Percentiles rank a stretch among this genome's conserved stretches.
Evolutionary conservation across 2,888 invertebrate genomes (phyloP).

Genomic region (Dicycla oo): DNA sequence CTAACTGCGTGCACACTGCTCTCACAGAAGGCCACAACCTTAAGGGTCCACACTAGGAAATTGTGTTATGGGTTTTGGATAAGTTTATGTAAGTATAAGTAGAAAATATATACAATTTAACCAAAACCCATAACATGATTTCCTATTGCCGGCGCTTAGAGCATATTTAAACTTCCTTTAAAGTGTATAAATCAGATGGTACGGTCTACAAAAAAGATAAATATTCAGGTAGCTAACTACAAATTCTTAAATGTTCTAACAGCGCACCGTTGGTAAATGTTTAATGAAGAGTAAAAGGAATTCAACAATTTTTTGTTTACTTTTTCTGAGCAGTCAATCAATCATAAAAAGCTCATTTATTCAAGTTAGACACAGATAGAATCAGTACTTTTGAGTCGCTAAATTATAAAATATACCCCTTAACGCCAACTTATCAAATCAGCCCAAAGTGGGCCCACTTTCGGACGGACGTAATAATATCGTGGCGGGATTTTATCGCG

Average conservation of each 20-base stretch:
- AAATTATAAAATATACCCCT: neutral
- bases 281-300: neutral
- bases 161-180: conserved; percentile 12
- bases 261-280: neutral
- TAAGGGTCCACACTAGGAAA: no score
- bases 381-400: no score
- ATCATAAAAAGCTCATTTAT: neutral
- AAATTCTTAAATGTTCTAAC: neutral
- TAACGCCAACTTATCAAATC: neutral
- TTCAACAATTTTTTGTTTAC: neutral
- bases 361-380: neutral
- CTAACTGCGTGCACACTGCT: neutral
- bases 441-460: no score
- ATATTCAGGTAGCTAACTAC: neutral
- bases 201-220: neutral
- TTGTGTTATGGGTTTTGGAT: no score
- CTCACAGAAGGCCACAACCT: neutral
- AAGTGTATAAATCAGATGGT: conserved; percentile 6
- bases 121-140: no score
- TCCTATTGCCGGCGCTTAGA: no score
- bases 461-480: no score
- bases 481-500: no score
- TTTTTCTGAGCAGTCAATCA: neutral
- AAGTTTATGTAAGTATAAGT: no score
- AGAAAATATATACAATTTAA: no score